Percentiles rank a stretch among this genome's conserved stretches.
Evolutionary conservation across 2,888 invertebrate species (phyloP).

Genomic region (Anorthoa munda): DNA sequence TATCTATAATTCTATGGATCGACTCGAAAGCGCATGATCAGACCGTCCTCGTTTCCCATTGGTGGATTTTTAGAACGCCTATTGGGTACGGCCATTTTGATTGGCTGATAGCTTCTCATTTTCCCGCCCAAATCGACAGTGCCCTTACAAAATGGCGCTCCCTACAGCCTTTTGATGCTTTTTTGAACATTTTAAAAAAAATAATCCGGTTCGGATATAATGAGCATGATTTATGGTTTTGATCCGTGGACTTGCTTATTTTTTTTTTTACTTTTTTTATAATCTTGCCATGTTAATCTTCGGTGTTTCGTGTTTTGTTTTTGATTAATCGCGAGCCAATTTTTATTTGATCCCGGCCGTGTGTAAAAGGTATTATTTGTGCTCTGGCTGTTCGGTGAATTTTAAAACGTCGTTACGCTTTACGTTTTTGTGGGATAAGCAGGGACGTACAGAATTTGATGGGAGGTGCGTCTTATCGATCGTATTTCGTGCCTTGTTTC

Average conservation of each 20-base stretch:
- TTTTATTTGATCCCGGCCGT: constrained; percentile 74
- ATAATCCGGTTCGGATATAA: constrained; percentile 91
- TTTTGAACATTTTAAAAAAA: constrained; percentile 90
- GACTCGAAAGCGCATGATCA: constrained; percentile 88
- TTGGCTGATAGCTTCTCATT: constrained; percentile 81
- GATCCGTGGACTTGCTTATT: constrained; percentile 81
- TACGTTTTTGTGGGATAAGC: constrained; percentile 3
- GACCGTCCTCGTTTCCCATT: constrained; percentile 78
- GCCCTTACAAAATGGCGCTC: constrained; percentile 90
- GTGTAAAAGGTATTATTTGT: constrained; percentile 57
- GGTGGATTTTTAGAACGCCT: constrained; percentile 84
- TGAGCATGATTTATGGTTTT: constrained; percentile 91
- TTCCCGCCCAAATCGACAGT: constrained; percentile 86
- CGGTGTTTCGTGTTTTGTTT: constrained; percentile 85
- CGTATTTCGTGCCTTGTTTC: constrained; percentile 23
- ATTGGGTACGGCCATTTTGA: constrained; percentile 72
- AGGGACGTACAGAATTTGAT: constrained; percentile 2
- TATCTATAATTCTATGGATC: constrained; percentile 89
- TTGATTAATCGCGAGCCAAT: constrained; percentile 83
- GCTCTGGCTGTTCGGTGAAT: constrained; percentile 45
- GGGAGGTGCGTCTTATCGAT: constrained; percentile 49
- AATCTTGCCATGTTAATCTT: constrained; percentile 89
- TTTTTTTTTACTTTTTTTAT: constrained; percentile 78
- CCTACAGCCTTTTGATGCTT: constrained; percentile 90
- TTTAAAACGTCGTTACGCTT: constrained; percentile 24